Evolutionary conservation across 1,140 invertebrate species (phyloP).

Genomic region (Pygmarrhopalites habei): DNA sequence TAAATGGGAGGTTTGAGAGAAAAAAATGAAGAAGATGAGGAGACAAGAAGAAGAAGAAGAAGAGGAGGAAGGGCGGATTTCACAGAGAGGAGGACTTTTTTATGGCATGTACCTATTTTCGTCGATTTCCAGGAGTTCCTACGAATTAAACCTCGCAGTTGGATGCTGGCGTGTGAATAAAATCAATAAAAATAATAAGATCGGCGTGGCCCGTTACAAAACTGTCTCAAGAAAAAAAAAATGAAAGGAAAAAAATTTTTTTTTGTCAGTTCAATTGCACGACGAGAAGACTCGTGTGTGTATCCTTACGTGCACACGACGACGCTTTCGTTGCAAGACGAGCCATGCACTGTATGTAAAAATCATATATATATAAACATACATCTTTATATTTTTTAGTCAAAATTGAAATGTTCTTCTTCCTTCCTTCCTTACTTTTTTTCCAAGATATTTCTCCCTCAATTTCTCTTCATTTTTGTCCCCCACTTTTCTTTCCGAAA

Average conservation of each 20-base stretch:
- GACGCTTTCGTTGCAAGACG: constrained; percentile 1
- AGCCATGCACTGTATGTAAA: constrained; percentile 21
- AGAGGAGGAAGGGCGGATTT: neutral
- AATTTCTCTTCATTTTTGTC: no score
- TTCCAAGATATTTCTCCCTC: no score
- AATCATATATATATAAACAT: no score
- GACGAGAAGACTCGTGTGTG: constrained; percentile 6
- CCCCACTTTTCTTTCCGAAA: no score
- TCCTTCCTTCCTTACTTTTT: no score
- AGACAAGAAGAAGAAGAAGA: no score
- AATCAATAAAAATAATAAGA: constrained; percentile 26
- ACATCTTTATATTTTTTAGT: no score
- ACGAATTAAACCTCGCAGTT: constrained; percentile 18
- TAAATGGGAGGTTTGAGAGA: no score
- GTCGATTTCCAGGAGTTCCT: constrained; percentile 25
- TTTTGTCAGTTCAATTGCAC: neutral
- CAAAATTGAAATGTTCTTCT: no score
- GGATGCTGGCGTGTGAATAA: constrained; percentile 22
- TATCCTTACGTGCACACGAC: constrained; percentile 7
- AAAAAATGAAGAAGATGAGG: no score
- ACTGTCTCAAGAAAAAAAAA: constrained; percentile 21
- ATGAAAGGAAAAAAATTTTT: constrained; percentile 4
- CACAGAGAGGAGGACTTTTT: neutral
- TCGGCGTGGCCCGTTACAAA: constrained; percentile 20
- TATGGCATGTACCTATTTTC: neutral